These are phyloP conservation scores for Priocnemis perturbator DNA, from an alignment of 2,888 invertebrate species.

Conservation along the genomic window DNA sequence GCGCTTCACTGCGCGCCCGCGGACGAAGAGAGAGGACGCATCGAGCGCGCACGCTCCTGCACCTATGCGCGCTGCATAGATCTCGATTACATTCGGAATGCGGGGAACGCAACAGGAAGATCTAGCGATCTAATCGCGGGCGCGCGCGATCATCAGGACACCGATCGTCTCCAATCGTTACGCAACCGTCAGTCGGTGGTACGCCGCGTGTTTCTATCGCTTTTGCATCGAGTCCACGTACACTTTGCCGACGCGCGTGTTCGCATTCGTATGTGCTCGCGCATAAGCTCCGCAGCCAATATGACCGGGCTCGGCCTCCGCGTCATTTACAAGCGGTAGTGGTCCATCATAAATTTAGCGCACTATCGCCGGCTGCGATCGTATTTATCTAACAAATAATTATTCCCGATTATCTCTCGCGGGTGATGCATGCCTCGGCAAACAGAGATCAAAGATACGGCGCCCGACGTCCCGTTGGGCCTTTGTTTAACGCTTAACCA, in stretches of 20 bases:
- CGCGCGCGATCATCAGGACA: conserved; percentile 26
- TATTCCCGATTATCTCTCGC: conserved; percentile 71
- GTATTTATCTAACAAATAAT: conserved; percentile 74
- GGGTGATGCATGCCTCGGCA: conserved; percentile 67
- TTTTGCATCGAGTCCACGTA: conserved; percentile 8
- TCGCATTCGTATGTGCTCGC: not conserved
- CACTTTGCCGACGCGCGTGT: not conserved
- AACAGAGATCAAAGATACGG: conserved; percentile 71
- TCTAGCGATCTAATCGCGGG: conserved; percentile 24
- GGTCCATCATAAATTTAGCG: conserved; percentile 64
- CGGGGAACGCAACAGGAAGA: conserved; percentile 29
- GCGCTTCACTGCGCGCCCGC: not conserved
- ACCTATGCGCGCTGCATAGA: not conserved
- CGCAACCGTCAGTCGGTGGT: conserved; percentile 38
- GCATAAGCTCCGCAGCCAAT: too few species aligned
- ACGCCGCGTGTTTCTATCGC: conserved; percentile 34
- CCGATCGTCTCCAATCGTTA: conserved; percentile 33
- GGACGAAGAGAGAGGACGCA: not conserved
- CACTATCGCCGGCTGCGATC: conserved; percentile 67
- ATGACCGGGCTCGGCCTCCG: conserved; percentile 14
- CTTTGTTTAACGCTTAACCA: conserved; percentile 67
- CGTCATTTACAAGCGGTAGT: conserved; percentile 63
- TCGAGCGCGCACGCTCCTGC: not conserved
- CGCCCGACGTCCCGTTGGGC: conserved; percentile 61
- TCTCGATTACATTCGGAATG: conserved; percentile 34